Evolutionary conservation across 2,113 vertebrate species (phyloP).

Genomic region (Brachyhypopomus occidentalis): DNA sequence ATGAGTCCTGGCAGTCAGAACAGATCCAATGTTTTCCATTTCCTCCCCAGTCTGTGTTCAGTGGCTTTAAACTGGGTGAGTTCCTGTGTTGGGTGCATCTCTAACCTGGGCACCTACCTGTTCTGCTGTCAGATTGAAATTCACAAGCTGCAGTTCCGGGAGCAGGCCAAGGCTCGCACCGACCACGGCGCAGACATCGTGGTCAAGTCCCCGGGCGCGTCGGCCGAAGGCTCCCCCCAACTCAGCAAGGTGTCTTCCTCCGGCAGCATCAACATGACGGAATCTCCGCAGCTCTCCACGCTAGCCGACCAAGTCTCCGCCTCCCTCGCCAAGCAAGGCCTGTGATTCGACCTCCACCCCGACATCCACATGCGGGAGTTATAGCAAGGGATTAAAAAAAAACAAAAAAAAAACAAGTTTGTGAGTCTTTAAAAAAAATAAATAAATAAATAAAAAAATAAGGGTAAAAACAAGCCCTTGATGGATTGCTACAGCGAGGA

Average conservation of each 20-base stretch:
- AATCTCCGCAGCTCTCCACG: constrained; percentile 86
- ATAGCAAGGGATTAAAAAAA: constrained; percentile 40
- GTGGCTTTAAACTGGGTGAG: background rate
- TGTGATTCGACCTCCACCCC: constrained; percentile 76
- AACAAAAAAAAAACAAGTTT: constrained; percentile 60
- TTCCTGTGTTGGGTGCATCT: background rate
- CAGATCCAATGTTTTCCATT: too few relatives aligned
- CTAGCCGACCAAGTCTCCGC: constrained; percentile 88
- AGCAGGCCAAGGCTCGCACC: constrained; percentile 89
- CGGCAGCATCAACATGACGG: constrained; percentile 87
- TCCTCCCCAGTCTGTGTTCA: background rate
- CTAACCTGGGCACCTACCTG: background rate
- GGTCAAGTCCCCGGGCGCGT: constrained; percentile 58
- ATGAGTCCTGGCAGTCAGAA: background rate
- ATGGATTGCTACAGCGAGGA: constrained; percentile 36
- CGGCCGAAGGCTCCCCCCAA: constrained; percentile 80
- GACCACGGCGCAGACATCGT: constrained; percentile 93
- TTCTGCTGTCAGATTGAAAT: constrained; percentile 79
- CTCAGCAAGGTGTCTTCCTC: constrained; percentile 93
- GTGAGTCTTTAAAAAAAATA: constrained; percentile 63
- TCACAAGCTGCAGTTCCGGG: constrained; percentile 89
- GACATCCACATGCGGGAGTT: constrained; percentile 2
- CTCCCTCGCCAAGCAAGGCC: constrained; percentile 92
- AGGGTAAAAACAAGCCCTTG: constrained; percentile 40
- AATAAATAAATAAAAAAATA: constrained; percentile 16